Base-by-base conservation (phyloP, 2,888 invertebrate species). In the Hirtodrosophila confusa region DNA sequence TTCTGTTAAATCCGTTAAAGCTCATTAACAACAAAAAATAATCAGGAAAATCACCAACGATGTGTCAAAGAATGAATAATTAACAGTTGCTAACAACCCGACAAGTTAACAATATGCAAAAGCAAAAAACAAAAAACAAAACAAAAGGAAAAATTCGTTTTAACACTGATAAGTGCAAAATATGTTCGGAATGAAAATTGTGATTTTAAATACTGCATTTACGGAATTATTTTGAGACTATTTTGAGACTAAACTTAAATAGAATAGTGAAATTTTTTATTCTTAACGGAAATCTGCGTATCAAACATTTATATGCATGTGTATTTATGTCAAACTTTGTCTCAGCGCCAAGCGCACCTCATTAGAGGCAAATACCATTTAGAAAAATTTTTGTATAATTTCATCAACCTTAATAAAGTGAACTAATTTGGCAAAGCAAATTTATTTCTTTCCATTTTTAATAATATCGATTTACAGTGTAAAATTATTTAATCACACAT, bases 141-240 rank as follows among this genome's bases (percentile, higher is more conserved):
- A 44, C 7, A 33, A 51, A 49, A 10, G 57, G 50, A 50, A 54
- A 60, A 63, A 69, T 37, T 63, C 49, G 54, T 66, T 71, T 45
- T 17, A 62, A 67, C 60, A 69, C 71, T 71, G 58, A 64, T 51
- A 70, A 78, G 76, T 77, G 75, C 71, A 74, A 75, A 78, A 65
- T 70, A 64, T 58, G 64, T 77, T 75, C 61, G 69, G 69, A 73
- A 75, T 66, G 72, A 76, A 77, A 77, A 77, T 77, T 77, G 77
- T 77, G 77, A 77, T 77, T 76, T 79, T 62, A 75, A 77, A 77
- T 71, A 79, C 68, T 68, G 76, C 71, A 77, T 79, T 79, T 76
- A 77, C 70, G 57, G 65, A 74, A 78, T 69, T 69, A 58, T 70
- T 77, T 77, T 79, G 79, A 79, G 67, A 79, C 77, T 69, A 58